Evolutionary conservation across 2,888 invertebrate genomes (phyloP), one percentile per base, ranked within the genome.

Genomic region (Saturnia japonica): DNA sequence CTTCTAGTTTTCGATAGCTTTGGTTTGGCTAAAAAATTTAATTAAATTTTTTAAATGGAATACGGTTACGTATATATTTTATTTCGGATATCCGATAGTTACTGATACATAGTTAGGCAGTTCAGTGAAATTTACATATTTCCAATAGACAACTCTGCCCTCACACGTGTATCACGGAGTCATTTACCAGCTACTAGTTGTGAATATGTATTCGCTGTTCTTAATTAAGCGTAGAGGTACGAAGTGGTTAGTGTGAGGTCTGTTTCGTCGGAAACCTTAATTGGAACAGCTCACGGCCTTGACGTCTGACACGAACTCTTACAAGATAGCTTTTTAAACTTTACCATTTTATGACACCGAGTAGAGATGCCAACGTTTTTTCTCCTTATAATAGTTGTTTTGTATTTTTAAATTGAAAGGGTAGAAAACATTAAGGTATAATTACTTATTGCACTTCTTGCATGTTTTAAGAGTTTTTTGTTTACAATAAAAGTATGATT

Each of bases 291-390:
- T 60, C 57, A 25, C 4, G 25, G 28, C 14, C 57, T 60, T 60
- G 57, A 60, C 57, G 57, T 28, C 28, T 60, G 57, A 60, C 57
- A 60, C 28, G 57, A 60, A 25, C 57, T 60, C 57, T 28, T 28
- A 14, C 57, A 25, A 3, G 57, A 28, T 28, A 28, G 54, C 28
- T 25, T 60, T 14, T 60, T 28, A 60, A 60, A 6, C 28, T 60
- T 14, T 28, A 60, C 25, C 57, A 19, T 60, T 60, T 60, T 60
- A 19, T 51, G 19, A 19, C 19, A 51, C 19, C n/a, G n/a, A n/a
- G n/a, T 9, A 14, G 14, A 60, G 28, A 12, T 14, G 43, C 43
- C 43, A 43, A 43, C 14, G 1, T 14, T 43, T n/a, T 43, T 43
- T 43, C 43, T 43, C 14, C 12, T 43, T 43, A 14, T 43, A 1